Evolutionary conservation across 1,140 invertebrate species (phyloP).

Genomic region (Brachionus rotundiformis): DNA sequence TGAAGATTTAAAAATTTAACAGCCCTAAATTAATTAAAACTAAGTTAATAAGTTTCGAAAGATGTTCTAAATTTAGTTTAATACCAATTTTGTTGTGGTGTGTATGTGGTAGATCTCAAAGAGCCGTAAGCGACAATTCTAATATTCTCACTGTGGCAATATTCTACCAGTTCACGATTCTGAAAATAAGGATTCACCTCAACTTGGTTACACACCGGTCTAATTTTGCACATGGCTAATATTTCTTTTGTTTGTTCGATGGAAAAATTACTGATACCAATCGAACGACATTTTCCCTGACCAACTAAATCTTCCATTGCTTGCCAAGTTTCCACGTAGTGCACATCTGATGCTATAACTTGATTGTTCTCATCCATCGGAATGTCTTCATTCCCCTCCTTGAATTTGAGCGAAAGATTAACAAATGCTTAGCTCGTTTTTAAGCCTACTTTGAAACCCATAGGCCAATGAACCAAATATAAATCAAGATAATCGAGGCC

Average conservation of each 20-base stretch:
- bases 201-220: constrained; percentile 64
- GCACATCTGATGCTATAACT: constrained; percentile 55
- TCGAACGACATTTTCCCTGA: constrained; percentile 55
- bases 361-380: constrained; percentile 58
- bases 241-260: constrained; percentile 59
- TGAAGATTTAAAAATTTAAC: background rate
- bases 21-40: no score
- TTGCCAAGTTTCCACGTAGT: constrained; percentile 27
- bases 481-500: constrained; percentile 60
- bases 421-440: no score
- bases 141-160: constrained; percentile 60
- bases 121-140: constrained; percentile 28
- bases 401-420: no score
- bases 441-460: constrained; percentile 54
- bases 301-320: constrained; percentile 46
- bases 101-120: constrained; percentile 9
- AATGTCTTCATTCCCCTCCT: constrained; percentile 58
- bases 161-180: constrained; percentile 58
- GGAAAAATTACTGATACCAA: constrained; percentile 64
- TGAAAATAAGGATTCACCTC: constrained; percentile 65
- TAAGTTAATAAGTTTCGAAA: no score
- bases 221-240: constrained; percentile 57
- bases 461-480: constrained; percentile 63
- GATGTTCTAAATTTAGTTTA: background rate
- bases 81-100: constrained; percentile 34